Evolutionary conservation across 2,888 invertebrate species (phyloP), one percentile per base, ranked within the genome.

Genomic region (Busseola fusca): DNA sequence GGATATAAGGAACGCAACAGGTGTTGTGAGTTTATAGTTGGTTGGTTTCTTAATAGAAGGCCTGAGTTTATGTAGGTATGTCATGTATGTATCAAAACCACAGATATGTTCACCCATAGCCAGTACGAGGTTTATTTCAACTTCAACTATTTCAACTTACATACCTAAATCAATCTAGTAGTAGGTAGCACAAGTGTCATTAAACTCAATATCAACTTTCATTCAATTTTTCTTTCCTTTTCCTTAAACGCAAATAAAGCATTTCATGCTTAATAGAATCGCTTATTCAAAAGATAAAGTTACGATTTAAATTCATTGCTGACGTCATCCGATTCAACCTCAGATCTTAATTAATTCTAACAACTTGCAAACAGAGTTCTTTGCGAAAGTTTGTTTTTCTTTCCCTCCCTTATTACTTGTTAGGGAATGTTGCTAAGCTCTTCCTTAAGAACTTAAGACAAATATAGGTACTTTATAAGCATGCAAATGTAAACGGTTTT

Each of bases 281-380:
- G 16, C 37, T 78, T 79, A 80, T 68, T 57, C 62, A 65, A 54
- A 67, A 45, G 62, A 54, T 7, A 25, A 68, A 66, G 58, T 72
- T 64, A 10, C 60, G 50, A 68, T 76, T 69, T 34, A 66, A 78
- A 71, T 72, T 72, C 64, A 80, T 72, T 67, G 73, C 76, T 66
- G 54, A 68, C 80, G 69, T 70, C 67, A 65, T 70, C 62, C 72
- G 69, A 60, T 62, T 70, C 70, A 64, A 66, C 59, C 37, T 30
- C 69, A 75, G 69, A 62, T 66, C 70, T 67, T 74, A 76, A 81
- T 81, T 81, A 83, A 76, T 80, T 83, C 64, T 56, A 71, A 70
- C 66, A 69, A 83, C 62, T 80, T 71, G 40, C 25, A 25, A 78
- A 52, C 60, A 12, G 54, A 71, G 69, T 72, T 69, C 57, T 62